Conservation (phyloP, 1,140 invertebrate species). For the Zaprionus nigranus region DNA sequence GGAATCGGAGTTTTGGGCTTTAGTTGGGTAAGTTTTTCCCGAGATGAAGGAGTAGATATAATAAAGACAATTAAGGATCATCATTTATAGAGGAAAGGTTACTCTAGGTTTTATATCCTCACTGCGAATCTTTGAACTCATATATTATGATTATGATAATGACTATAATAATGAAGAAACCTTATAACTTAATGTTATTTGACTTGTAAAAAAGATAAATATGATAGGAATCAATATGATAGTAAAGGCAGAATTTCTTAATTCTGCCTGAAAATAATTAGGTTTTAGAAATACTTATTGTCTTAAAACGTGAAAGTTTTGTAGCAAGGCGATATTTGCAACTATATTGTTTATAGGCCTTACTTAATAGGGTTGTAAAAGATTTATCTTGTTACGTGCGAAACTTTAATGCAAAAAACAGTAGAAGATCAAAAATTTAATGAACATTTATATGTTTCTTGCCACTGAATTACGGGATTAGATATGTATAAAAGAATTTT, state of each 20-base stretch:
- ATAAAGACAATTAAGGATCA: no score
- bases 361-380: neutral
- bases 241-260: no score
- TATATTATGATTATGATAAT: no score
- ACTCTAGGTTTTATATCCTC: no score
- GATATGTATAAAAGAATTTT: no score
- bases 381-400: neutral
- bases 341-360: neutral
- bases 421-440: neutral
- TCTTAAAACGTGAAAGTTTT: neutral
- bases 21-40: constrained; percentile 90
- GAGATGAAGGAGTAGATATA: neutral
- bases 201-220: no score
- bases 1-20: constrained; percentile 95
- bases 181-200: no score
- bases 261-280: neutral
- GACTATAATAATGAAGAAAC: no score
- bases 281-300: neutral
- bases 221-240: no score
- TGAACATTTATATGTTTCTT: neutral
- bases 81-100: neutral
- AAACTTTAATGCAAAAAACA: neutral
- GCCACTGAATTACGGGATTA: neutral
- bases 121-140: no score
- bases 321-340: neutral